Conservation (phyloP, 2,888 invertebrate species). For the Hylaea fasciaria region DNA sequence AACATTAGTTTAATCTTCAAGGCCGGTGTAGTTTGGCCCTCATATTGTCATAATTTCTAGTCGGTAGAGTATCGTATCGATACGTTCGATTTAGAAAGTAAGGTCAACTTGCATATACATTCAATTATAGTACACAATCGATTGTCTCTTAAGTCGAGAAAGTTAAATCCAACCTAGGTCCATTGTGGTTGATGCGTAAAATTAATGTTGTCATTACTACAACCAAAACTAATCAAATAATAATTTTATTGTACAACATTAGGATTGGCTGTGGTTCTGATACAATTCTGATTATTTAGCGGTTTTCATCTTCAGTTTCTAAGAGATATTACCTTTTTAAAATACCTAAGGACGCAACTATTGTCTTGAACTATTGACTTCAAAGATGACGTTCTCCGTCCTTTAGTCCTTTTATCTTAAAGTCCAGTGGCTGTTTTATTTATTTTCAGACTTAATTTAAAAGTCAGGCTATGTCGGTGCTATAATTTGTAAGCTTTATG, state of each 20-base stretch:
- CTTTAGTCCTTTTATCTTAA: neutral
- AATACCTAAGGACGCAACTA: constrained; percentile 13
- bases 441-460: too few relatives aligned
- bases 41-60: neutral
- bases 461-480: too few relatives aligned
- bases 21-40: too few relatives aligned
- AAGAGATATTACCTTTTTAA: neutral
- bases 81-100: constrained; percentile 48
- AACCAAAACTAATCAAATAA: constrained; percentile 9
- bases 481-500: too few relatives aligned
- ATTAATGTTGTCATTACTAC: constrained; percentile 3
- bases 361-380: neutral
- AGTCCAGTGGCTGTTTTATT: too few relatives aligned
- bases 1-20: too few relatives aligned
- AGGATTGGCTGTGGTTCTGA: constrained; percentile 14
- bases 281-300: constrained; percentile 19
- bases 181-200: neutral
- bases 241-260: constrained; percentile 16
- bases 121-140: constrained; percentile 43
- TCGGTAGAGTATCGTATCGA: constrained; percentile 37
- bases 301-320: constrained; percentile 15
- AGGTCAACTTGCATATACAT: constrained; percentile 36
- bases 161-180: constrained; percentile 35
- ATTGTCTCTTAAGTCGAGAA: constrained; percentile 47
- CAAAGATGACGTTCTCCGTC: neutral